A percentile compares a stretch with the other conserved stretches of the same genome.
These are phyloP conservation scores for Phengaris alcon DNA, from an alignment of 2,888 invertebrate genomes.

Conservation along the genomic window DNA sequence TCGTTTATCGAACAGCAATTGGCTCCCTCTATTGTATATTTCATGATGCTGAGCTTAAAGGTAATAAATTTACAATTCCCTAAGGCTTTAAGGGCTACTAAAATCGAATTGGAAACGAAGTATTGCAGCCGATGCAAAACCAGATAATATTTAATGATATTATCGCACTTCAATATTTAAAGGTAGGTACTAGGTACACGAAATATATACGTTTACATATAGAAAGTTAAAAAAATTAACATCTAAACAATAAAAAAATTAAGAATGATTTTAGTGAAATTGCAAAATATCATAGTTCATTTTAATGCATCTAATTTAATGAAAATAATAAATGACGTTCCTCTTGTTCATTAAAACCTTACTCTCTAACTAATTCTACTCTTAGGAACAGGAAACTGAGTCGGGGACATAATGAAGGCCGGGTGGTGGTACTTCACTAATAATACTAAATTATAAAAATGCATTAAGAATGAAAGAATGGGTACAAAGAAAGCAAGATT, in stretches of 20 bases:
- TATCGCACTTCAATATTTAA: background rate
- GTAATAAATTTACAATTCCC: slow-evolving; percentile 20
- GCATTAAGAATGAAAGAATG: slow-evolving; percentile 36
- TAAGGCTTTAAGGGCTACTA: background rate
- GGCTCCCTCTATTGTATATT: slow-evolving; percentile 13
- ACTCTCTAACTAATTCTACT: slow-evolving; percentile 25
- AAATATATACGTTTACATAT: no score
- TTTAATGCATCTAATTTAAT: background rate
- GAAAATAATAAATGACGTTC: background rate
- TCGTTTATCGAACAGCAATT: slow-evolving; percentile 10
- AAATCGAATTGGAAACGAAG: background rate
- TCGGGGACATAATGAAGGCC: slow-evolving; percentile 30
- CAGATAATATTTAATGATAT: slow-evolving; percentile 1
- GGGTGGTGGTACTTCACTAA: slow-evolving; percentile 27
- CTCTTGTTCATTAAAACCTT: background rate
- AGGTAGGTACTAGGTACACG: background rate
- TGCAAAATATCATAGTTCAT: background rate
- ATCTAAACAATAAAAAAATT: no score
- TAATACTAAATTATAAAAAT: slow-evolving; percentile 32
- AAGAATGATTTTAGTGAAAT: no score
- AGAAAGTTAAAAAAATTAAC: no score
- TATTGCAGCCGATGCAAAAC: slow-evolving; percentile 13
- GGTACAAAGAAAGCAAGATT: slow-evolving; percentile 52
- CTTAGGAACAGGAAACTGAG: slow-evolving; percentile 29
- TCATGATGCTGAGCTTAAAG: slow-evolving; percentile 11